Base-by-base conservation (phyloP, 2,797 vertebrate species). In the Apogon hyalosoma region DNA sequence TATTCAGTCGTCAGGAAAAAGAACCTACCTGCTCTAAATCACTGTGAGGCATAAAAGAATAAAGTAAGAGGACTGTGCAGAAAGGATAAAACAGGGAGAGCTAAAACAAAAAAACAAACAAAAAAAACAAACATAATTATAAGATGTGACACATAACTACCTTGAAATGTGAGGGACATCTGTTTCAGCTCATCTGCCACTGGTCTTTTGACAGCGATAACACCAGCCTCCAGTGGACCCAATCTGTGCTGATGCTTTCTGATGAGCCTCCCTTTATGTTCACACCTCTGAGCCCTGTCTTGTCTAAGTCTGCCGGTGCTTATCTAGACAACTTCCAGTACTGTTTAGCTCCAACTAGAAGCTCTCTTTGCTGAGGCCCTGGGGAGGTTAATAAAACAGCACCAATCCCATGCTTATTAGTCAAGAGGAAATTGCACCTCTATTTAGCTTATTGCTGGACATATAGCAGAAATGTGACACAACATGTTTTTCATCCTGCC, bases 361-460 rank as follows among this genome's bases (percentile, higher is more conserved):
- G 57, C 59, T 70, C 33, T 47, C 71, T 62, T n/a, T 6, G 7
- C 61, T 0, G 10, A 73, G 46, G 67, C 87, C 86, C 79, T 58
- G 45, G 70, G 84, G 87, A 80, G 86, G 65, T 45, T 80, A 59
- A 82, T 88, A 82, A 88, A 91, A 94, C 86, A 89, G 81, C 75
- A 91, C 66, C 84, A 87, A 85, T 90, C 92, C 91, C 85, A 70
- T 79, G 76, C 84, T 92, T 91, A 93, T 92, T 92, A 92, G 88
- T 89, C 85, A 54, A 64, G 84, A 95, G 92, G 93, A 95, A 96
- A 95, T 92, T 91, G 88, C 77, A 86, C 82, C 88, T 93, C 80
- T 77, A 93, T 94, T 87, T 88, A 92, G 92, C 90, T 94, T 92
- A 90, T 83, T 87, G 79, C 80, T 83, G 66, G 87, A 91, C 88